Evolutionary conservation across 2,797 vertebrate genomes (phyloP), one percentile per base, ranked within the genome.

Genomic region (Hipposideros larvatus): DNA sequence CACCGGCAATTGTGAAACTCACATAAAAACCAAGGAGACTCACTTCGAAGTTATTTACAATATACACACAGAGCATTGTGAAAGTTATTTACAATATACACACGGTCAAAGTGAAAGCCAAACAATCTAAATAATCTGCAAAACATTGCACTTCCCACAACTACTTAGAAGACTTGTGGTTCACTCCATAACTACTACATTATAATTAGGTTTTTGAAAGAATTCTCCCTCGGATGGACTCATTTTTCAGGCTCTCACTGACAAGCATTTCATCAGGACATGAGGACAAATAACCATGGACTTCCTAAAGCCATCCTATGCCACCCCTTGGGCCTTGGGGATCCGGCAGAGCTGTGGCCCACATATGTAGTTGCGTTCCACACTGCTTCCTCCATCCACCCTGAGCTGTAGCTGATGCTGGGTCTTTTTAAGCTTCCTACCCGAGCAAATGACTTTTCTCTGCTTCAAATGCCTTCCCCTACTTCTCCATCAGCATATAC

Each of bases 21-120:
- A 95, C 87, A 83, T 93, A 92, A 96, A 96, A 98, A 65, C 26
- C 74, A 79, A 8, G 51, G 84, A 97, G 83, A 94, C 63, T 75
- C 37, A 93, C 68, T 74, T 78, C 91, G 55, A 85, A 94, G 87
- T 97, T 97, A 96, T 96, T 96, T 95, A 95, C 82, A 90, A 83
- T 19, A 65, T 31, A 89, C 48, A 86, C 22, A 18, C 3, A n/a
- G 80, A 93, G 41, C 21, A 53, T 31, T 46, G 31, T 46, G 61
- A 63, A 85, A 94, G 88, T 97, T 97, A 96, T 96, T 96, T 95
- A 95, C 82, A 91, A 83, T 14, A 0, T 73, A 83, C 74, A 9
- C 92, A 88, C 41, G 85, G 89, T 55, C 91, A 90, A 75, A 88
- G 63, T 90, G 82, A 96, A 97, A 65, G 34, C 55, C 18, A 85